A percentile compares a stretch with the other conserved stretches of the same genome.
Conservation (phyloP, 2,113 vertebrate genomes). For the Colaptes auratus region DNA sequence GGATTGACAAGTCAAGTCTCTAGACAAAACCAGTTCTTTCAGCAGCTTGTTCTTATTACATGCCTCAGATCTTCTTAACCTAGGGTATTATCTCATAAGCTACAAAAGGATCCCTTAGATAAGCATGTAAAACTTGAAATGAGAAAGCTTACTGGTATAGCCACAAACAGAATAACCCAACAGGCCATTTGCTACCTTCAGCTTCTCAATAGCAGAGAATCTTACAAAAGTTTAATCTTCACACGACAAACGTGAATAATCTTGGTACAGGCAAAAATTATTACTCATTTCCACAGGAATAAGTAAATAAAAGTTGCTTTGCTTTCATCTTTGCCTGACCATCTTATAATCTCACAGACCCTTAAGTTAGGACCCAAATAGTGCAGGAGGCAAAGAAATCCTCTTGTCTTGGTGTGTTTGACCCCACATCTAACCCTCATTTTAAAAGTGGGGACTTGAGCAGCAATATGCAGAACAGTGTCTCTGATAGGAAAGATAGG, state of each 20-base stretch:
- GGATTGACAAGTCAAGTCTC: background rate
- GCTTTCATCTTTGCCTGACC: background rate
- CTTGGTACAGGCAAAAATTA: background rate
- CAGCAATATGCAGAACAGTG: background rate
- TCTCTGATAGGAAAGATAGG: background rate
- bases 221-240: background rate
- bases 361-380: background rate
- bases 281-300: background rate
- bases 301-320: background rate
- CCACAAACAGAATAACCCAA: background rate
- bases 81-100: background rate
- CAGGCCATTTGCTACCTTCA: background rate
- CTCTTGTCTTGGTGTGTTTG: background rate
- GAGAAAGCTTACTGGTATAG: background rate
- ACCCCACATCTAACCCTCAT: accelerated
- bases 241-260: background rate
- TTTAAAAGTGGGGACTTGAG: background rate
- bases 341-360: background rate
- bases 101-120: background rate
- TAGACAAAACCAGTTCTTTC: background rate
- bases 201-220: background rate
- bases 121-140: background rate
- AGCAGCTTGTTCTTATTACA: background rate
- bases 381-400: background rate
- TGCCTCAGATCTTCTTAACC: background rate